Percentiles rank a stretch among this genome's conserved stretches.
Conservation (phyloP, 2,888 invertebrate species). For the Acrobasis consociella region DNA sequence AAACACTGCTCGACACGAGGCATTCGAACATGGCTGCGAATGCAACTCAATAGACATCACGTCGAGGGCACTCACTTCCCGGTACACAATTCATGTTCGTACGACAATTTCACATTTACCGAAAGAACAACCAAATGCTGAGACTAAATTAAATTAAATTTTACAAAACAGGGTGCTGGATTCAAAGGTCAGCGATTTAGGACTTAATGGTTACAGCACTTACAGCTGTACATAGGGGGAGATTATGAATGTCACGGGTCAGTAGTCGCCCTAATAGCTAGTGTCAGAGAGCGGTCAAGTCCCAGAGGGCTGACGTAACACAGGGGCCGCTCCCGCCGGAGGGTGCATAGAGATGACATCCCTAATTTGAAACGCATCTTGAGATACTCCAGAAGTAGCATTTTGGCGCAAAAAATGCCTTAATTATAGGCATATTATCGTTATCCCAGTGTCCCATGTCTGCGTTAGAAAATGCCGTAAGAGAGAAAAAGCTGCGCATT, state of each 20-base stretch:
- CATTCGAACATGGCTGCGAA: slow-evolving; percentile 71
- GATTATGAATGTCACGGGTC: slow-evolving; percentile 62
- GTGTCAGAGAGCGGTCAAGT: slow-evolving; percentile 50
- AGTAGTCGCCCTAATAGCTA: slow-evolving; percentile 64
- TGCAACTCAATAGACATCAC: slow-evolving; percentile 72
- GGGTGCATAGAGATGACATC: slow-evolving; percentile 30
- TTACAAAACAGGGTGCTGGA: slow-evolving; percentile 46
- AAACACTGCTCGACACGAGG: slow-evolving; percentile 72
- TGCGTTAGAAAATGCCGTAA: neutral
- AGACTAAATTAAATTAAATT: slow-evolving; percentile 46
- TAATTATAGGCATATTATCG: neutral
- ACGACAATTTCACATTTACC: slow-evolving; percentile 6
- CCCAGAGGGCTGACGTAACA: slow-evolving; percentile 37
- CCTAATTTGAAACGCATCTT: slow-evolving; percentile 25
- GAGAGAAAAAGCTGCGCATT: neutral
- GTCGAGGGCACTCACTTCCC: slow-evolving; percentile 63
- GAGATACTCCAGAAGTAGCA: slow-evolving; percentile 5
- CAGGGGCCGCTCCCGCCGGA: slow-evolving; percentile 27
- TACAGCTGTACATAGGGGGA: slow-evolving; percentile 44
- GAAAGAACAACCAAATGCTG: neutral
- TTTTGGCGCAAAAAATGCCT: neutral
- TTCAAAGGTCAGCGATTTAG: slow-evolving; percentile 64
- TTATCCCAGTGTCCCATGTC: neutral
- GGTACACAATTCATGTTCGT: slow-evolving; percentile 36
- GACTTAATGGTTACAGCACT: slow-evolving; percentile 50